Conservation (phyloP, 2,113 vertebrate genomes). For the Lynx canadensis region DNA sequence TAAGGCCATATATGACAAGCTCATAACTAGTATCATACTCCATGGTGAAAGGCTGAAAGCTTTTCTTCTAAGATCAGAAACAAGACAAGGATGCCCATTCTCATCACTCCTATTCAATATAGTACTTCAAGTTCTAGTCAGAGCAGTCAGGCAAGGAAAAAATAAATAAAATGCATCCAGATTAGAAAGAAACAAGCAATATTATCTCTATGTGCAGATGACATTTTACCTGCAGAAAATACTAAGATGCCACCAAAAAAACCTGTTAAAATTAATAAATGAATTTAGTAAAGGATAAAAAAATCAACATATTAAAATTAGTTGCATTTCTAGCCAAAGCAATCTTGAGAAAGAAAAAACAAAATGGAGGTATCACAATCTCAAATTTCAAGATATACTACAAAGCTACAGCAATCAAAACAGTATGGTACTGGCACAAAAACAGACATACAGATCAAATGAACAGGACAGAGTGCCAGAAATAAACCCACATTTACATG, state of each 20-base stretch:
- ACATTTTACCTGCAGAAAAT: neutral
- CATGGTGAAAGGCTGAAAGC: neutral
- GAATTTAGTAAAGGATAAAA: neutral
- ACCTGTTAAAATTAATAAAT: neutral
- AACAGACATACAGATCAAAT: neutral
- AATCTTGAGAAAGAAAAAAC: neutral
- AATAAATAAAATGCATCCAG: neutral
- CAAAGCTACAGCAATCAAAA: neutral
- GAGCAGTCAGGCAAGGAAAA: neutral
- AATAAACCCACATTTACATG: neutral
- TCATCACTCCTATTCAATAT: neutral
- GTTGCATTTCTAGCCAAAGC: neutral
- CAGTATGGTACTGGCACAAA: neutral
- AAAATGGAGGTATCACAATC: neutral
- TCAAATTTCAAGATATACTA: neutral
- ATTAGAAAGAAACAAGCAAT: neutral
- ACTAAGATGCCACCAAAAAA: neutral
- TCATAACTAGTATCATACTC: neutral
- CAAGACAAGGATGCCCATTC: neutral
- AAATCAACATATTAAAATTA: neutral
- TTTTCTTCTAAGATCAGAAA: neutral
- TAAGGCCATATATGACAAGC: neutral
- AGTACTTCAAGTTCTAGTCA: neutral
- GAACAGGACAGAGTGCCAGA: neutral
- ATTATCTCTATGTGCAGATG: neutral